Conservation (phyloP, 2,888 invertebrate species). For the Lepidochrysops patricia region DNA sequence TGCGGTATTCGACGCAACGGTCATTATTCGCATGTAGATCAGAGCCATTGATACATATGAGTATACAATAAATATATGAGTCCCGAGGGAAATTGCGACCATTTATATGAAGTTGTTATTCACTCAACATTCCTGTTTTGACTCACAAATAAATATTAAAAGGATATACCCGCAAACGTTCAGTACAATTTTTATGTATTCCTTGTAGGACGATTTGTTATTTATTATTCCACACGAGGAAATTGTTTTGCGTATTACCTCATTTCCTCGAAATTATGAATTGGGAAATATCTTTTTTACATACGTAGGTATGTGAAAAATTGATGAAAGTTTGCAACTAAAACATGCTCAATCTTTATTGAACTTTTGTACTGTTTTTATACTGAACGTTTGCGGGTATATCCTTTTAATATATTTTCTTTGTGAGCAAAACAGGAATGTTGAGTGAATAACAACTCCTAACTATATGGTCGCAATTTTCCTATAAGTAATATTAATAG, state of each 20-base stretch:
- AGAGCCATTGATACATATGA: not conserved
- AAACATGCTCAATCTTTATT: no score
- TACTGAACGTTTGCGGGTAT: not conserved
- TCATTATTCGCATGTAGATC: not conserved
- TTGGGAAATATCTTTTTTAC: no score
- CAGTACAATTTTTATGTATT: not conserved
- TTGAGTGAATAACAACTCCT: conserved; percentile 10
- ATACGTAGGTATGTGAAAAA: no score
- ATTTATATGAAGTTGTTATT: conserved; percentile 15
- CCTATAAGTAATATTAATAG: no score
- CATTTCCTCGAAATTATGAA: no score
- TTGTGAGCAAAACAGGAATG: conserved; percentile 1
- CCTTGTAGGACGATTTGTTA: not conserved
- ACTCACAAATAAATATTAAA: conserved; percentile 7
- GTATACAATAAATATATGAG: conserved; percentile 20
- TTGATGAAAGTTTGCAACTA: no score
- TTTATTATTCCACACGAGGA: not conserved
- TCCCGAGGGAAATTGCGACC: conserved; percentile 20
- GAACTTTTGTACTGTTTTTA: no score
- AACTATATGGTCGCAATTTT: conserved; percentile 20
- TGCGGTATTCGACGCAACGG: no score
- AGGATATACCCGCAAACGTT: not conserved
- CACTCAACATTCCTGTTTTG: conserved; percentile 4
- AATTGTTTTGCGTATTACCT: no score
- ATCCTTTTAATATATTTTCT: conserved; percentile 5